phyloP scores from a whole-genome alignment of 2,113 vertebrate genomes.

The Archocentrus centrarchus region DNA sequence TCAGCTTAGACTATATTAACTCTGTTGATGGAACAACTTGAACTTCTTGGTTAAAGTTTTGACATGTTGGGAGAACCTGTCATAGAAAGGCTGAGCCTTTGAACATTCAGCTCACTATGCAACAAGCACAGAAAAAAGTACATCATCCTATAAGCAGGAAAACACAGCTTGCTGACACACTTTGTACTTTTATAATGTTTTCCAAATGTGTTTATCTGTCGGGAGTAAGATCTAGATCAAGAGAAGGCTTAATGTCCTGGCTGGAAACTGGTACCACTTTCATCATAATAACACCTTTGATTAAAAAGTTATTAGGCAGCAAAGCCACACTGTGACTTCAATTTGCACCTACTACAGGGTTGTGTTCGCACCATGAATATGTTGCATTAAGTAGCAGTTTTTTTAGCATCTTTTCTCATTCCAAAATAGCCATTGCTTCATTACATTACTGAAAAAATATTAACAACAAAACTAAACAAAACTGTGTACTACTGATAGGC shows the following conservation, averaged over 20 bases:
- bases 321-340: background rate
- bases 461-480: too few relatives aligned
- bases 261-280: conserved; percentile 1
- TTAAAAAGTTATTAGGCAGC: conserved; percentile 35
- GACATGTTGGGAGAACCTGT: background rate
- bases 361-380: background rate
- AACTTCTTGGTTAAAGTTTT: background rate
- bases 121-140: background rate
- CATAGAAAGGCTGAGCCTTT: background rate
- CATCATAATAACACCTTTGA: conserved; percentile 35
- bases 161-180: conserved; percentile 2
- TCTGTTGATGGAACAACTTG: background rate
- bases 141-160: background rate
- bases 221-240: conserved; percentile 37
- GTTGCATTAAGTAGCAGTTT: background rate
- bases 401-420: background rate
- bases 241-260: conserved; percentile 1
- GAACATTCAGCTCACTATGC: conserved; percentile 18
- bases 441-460: background rate
- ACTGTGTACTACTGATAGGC: too few relatives aligned
- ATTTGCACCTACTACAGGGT: background rate
- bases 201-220: conserved; percentile 31
- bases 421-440: background rate
- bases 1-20: background rate
- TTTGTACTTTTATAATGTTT: conserved; percentile 21